Conservation (phyloP, 2,888 invertebrate genomes). For the Xestia rhomboidea region DNA sequence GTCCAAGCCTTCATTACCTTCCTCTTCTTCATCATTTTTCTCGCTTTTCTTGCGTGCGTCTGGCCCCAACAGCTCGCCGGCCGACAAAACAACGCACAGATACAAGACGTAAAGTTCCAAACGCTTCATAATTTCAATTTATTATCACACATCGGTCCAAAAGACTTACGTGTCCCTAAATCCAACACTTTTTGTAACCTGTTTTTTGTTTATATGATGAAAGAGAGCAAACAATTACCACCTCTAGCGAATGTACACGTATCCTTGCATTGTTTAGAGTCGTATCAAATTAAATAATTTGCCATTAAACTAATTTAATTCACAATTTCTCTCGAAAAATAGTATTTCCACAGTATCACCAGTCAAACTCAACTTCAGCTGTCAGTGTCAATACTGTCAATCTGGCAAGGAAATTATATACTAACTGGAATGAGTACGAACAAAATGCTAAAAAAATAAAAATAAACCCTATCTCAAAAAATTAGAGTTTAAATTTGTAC, state of each 20-base stretch:
- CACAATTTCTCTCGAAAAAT: constrained; percentile 44
- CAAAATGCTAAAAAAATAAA: too few species aligned
- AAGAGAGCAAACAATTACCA: constrained; percentile 31
- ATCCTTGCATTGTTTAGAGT: constrained; percentile 27
- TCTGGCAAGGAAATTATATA: too few species aligned
- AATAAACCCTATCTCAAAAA: too few species aligned
- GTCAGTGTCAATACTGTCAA: too few species aligned
- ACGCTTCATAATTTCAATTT: constrained; percentile 76
- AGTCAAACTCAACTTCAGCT: constrained; percentile 30
- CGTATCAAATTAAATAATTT: constrained; percentile 15
- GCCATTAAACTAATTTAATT: constrained; percentile 32
- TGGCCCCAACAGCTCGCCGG: constrained; percentile 83
- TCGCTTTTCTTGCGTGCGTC: constrained; percentile 75
- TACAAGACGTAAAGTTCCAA: constrained; percentile 76
- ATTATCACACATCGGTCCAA: constrained; percentile 64
- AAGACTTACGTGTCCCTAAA: constrained; percentile 85
- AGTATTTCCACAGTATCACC: constrained; percentile 11
- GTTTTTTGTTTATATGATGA: constrained; percentile 38
- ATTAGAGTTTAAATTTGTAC: too few species aligned
- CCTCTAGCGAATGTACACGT: constrained; percentile 65
- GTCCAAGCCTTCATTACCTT: constrained; percentile 64
- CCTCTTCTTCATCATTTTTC: constrained; percentile 77
- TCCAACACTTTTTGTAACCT: constrained; percentile 36
- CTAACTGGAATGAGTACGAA: too few species aligned
- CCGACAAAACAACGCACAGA: constrained; percentile 77